Evolutionary conservation across 2,113 vertebrate genomes (phyloP), one percentile per base, ranked within the genome.

Genomic region (Ia io): DNA sequence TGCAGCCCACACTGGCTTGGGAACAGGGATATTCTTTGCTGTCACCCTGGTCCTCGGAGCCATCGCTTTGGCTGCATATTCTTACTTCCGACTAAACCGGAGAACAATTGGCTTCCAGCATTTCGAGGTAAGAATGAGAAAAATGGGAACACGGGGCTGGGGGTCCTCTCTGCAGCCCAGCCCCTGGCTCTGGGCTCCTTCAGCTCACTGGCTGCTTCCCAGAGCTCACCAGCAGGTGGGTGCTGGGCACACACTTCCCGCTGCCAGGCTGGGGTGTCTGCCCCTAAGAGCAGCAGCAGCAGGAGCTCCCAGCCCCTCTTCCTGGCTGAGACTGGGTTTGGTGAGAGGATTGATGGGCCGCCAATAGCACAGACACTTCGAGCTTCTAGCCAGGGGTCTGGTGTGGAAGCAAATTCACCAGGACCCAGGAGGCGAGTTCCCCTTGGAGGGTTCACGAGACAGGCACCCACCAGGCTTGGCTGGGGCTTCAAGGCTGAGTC

Each of bases 91-190:
- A 80, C 98, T 98, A 80, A 99, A 97, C 88, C 97, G 94, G 76
- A 99, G 98, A 96, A 98, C 97, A 9, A 98, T 98, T 40, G 96
- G 97, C 85, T 99, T 99, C 98, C 99, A 98, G 93, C 99, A 98
- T 94, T 99, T 99, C 97, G 98, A 99, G 99, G 99, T 99, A 84
- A 94, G 97, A 22, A 2, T 23, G n/a, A 76, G 53, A 37, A 2
- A 0, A 0, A 77, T 0, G 10, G 71, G 85, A 42, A 10, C 13
- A 9, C 1, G 5, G 47, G 6, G 6, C 1, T 0, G 9, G 35
- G 32, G 79, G 6, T 10, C 23, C 35, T 9, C 61, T 79, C 42
- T 20, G 10, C 35, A 14, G 16, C 7, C 25, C 49, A 74, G 76
- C 6, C 65, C 17, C 56, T 47, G 22, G 49, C 42, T 20, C 51